Base-by-base conservation (phyloP, 1,140 invertebrate species). In the Heliothis subflexa region DNA sequence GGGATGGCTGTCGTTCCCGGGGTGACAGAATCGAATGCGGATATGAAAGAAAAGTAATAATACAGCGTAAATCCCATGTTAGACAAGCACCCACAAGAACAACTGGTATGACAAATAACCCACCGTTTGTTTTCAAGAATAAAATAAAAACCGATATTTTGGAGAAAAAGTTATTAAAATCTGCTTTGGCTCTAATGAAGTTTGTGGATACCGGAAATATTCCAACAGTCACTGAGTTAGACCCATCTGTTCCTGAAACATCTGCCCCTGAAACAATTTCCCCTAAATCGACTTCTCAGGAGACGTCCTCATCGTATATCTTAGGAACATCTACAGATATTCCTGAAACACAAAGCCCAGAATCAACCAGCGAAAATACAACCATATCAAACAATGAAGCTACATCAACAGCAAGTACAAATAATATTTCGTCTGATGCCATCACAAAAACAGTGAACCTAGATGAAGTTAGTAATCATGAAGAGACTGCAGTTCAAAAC, bases 1-100 rank as follows among this genome's bases (percentile, higher is more conserved):
- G 82, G 21, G 87, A 90, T 72, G 89, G 84, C 7, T 93, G 91
- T 81, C 79, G 80, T 13, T 76, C 85, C 21, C 85, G 88, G 5
- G 85, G 81, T 40, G 84, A 88, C 25, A 91, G 91, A 85, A 80
- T 93, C 59, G 91, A 93, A 86, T 93, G 91, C 82, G 91, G 90
- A 10, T 93, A 93, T 81, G 72, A 85, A 71, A 71, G 55, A 10
- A 81, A 78, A 10, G 85, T 85, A 25, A 7, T 40, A 3, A 25
- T 3, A 2, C 18, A 2, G 3, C 21, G 18, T 12, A 25, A 40
- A 28, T n/a, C 13, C 28, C n/a, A 0, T 4, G 3, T n/a, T 16
- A 64, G 33, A 64, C n/a, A 64, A 64, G n/a, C n/a, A 18, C 61
- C 61, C 0, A 64, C 61, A 33, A 14, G 33, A 5, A 59, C 55